Evolutionary conservation across 1,140 invertebrate species (phyloP), one percentile per base, ranked within the genome.

Genomic region (Trypoxylus dichotomus): DNA sequence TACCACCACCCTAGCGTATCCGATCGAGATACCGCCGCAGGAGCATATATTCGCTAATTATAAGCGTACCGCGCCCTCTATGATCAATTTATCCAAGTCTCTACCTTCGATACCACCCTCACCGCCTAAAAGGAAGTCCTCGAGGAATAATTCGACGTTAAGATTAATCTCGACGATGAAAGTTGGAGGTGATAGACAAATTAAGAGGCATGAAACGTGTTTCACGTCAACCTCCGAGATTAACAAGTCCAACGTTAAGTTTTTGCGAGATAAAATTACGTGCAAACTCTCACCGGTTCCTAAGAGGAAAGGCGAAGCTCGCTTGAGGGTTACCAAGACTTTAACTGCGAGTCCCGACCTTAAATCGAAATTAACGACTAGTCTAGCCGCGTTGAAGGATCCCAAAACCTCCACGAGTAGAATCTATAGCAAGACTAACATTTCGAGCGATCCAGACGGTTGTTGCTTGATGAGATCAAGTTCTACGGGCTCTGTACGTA

Each of bases 61-160:
- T 77, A 90, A 89, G 82, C 84, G 88, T 79, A 87, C 85, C 29
- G 84, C 89, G 41, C 89, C 89, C 72, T 90, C 89, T 19, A 87
- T 87, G 74, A 83, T 88, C 74, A 79, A 54, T n/a, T 47, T 76
- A 15, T 76, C 74, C 19, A 79, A 76, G 42, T 63, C 60, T 24
- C 47, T 79, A 15, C 63, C 80, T 21, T 82, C 84, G 5, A 85
- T 85, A 79, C 89, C 91, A 47, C 92, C 93, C 3, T 91, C 90
- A n/a, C 93, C 92, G 2, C 93, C 93, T 0, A 88, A 89, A 83
- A 88, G 94, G 79, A 89, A 90, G 82, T 95, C 94, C 0, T 95
- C 93, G 0, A 91, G 90, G 81, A 91, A 92, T 76, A 94, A 91
- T 85, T 90, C 90, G 37, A 94, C 92, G 7, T 84, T 94, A 1